phyloP scores from a whole-genome alignment of 2,888 invertebrate genomes.

The Sphinx pinastri region DNA sequence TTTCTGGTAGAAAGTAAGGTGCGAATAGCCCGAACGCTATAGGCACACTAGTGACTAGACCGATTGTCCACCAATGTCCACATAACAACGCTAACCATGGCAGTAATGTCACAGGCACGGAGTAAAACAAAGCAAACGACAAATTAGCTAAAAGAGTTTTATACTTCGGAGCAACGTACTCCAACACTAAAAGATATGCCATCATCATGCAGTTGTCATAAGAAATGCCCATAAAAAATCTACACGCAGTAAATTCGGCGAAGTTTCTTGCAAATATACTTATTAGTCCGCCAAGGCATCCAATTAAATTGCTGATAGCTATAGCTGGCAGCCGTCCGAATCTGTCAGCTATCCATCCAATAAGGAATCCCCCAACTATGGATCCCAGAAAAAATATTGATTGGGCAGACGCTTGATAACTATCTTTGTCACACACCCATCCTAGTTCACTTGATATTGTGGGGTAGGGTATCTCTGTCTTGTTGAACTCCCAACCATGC shows the following conservation, averaged over 20 bases:
- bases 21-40: slow-evolving; percentile 53
- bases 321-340: slow-evolving; percentile 62
- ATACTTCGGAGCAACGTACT: slow-evolving; percentile 64
- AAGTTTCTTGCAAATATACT: slow-evolving; percentile 57
- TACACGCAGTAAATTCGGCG: slow-evolving; percentile 52
- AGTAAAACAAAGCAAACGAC: slow-evolving; percentile 61
- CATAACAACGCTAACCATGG: slow-evolving; percentile 62
- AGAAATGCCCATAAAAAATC: slow-evolving; percentile 64
- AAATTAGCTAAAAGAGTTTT: slow-evolving; percentile 59
- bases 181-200: slow-evolving; percentile 60
- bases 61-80: slow-evolving; percentile 61
- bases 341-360: slow-evolving; percentile 63
- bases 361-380: slow-evolving; percentile 56
- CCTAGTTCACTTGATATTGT: slow-evolving; percentile 63
- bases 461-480: slow-evolving; percentile 63
- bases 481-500: slow-evolving; percentile 66
- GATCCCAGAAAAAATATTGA: slow-evolving; percentile 63
- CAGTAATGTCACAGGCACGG: slow-evolving; percentile 48
- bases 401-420: slow-evolving; percentile 66
- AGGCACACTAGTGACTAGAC: slow-evolving; percentile 62
- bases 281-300: slow-evolving; percentile 54
- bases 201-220: slow-evolving; percentile 66
- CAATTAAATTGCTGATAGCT: slow-evolving; percentile 53
- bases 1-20: slow-evolving; percentile 61
- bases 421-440: slow-evolving; percentile 65